A percentile compares a stretch with the other conserved stretches of the same genome.
phyloP scores from a whole-genome alignment of 2,888 invertebrate genomes.

The Cataglyphis rosenhaueri region DNA sequence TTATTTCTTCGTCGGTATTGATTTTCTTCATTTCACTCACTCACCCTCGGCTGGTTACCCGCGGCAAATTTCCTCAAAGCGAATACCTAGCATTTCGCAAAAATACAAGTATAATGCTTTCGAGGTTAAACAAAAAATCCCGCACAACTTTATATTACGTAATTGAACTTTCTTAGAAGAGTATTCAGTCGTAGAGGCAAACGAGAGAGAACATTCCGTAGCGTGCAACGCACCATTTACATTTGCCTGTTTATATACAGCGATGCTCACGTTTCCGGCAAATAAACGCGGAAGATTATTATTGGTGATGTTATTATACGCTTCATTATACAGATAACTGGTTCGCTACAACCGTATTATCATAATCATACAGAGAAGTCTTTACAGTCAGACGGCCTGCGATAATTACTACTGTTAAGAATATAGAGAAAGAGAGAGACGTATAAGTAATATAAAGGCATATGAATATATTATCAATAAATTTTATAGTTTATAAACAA shows the following conservation, averaged over 20 bases:
- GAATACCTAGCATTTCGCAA: constrained; percentile 46
- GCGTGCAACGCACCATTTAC: not conserved
- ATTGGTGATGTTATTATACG: not conserved
- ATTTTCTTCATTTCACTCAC: constrained; percentile 75
- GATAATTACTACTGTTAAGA: not conserved
- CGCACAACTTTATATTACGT: constrained; percentile 45
- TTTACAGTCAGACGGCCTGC: not conserved
- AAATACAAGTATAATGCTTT: constrained; percentile 44
- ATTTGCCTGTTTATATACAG: not conserved
- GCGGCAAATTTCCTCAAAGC: constrained; percentile 26
- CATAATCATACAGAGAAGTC: not conserved
- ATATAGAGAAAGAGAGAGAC: not conserved
- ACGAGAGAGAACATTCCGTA: not conserved
- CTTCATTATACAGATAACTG: constrained; percentile 8
- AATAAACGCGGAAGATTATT: not conserved
- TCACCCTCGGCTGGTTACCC: not conserved
- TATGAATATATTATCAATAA: not conserved
- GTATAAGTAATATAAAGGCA: not conserved
- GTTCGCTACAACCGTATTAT: not conserved
- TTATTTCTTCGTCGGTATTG: constrained; percentile 77
- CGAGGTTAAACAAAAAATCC: constrained; percentile 59
- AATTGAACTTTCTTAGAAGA: constrained; percentile 40
- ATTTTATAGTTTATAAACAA: not conserved
- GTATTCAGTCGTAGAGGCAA: not conserved
- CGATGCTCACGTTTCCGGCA: constrained; percentile 14